Base-by-base conservation (phyloP, 2,113 vertebrate genomes). In the Pseudorasbora parva region DNA sequence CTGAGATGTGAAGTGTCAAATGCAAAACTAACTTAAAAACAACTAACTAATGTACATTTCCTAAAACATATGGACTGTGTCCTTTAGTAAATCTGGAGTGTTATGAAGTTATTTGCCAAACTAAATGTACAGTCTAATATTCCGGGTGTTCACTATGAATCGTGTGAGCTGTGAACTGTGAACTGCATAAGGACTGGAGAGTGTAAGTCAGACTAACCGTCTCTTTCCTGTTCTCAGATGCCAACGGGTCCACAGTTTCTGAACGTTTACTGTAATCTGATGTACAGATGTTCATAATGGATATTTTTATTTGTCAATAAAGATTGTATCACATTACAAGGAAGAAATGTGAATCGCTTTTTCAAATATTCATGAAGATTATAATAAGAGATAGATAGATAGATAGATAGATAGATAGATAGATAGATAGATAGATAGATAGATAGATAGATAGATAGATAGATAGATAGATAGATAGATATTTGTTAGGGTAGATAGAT, bases 251-350 rank as follows among this genome's bases (percentile, higher is more conserved):
- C 79, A 73, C 87, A 85, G 72, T 85, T 8, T n/a, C 82, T 88
- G 80, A 79, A 17, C 77, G 77, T 86, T 86, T 43, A 79, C 86
- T 68, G 86, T 84, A 83, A 86, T 88, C 85, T 90, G 51, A 54
- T 54, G 90, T 90, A 90, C 90, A 81, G 82, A 82, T 69, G 82
- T 78, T 81, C 76, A 85, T 68, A 49, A 86, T 81, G 47, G 86
- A 88, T 74, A 88, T 89, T 8, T 88, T 87, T 86, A 91, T 84
- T 87, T 91, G 89, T 87, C 85, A 88, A 88, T 91, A 87, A 88
- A 90, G 82, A 83, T 82, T 86, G 86, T 89, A 41, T 78, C 82
- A 71, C 51, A 54, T 54, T 21, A 54, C 64, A 92, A 47, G 82
- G 83, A 86, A 84, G 62, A 82, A 84, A 84, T 87, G 62, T 82